Percentiles rank a stretch among this genome's conserved stretches.
Conservation (phyloP, 2,113 vertebrate genomes). For the Choloepus hoffmanni region DNA sequence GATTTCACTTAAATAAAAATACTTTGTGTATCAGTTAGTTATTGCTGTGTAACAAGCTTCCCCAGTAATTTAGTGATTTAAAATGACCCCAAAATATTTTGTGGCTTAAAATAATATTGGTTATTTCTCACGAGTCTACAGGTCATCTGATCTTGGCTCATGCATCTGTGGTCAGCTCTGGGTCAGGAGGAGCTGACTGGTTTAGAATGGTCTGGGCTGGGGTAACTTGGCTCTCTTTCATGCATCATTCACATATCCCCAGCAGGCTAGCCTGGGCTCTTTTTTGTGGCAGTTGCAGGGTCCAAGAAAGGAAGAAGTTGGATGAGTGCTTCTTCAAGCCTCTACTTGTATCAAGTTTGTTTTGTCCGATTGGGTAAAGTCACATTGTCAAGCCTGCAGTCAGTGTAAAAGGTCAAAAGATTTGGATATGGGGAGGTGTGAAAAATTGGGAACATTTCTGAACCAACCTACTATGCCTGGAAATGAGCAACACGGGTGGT, state of each 20-base stretch:
- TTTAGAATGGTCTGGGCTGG: background rate
- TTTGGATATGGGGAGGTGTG: too few relatives aligned
- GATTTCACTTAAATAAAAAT: slow-evolving; percentile 46
- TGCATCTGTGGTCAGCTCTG: background rate
- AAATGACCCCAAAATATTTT: background rate
- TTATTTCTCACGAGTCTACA: background rate
- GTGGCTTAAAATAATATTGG: background rate
- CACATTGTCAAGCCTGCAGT: background rate
- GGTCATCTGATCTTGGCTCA: background rate
- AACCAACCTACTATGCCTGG: background rate
- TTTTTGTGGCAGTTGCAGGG: background rate
- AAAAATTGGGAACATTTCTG: background rate
- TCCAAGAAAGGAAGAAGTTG: background rate
- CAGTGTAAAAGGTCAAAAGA: background rate
- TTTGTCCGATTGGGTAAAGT: background rate
- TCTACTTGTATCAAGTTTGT: background rate
- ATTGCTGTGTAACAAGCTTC: background rate
- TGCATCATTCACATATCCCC: background rate
- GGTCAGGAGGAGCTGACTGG: background rate
- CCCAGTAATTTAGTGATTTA: background rate
- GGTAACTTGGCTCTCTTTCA: background rate
- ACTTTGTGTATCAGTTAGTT: background rate
- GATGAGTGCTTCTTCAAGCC: background rate
- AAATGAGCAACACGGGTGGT: background rate
- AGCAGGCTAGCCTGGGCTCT: background rate